Conservation (phyloP, 2,888 invertebrate genomes). For the Cheilosia scutellata region DNA sequence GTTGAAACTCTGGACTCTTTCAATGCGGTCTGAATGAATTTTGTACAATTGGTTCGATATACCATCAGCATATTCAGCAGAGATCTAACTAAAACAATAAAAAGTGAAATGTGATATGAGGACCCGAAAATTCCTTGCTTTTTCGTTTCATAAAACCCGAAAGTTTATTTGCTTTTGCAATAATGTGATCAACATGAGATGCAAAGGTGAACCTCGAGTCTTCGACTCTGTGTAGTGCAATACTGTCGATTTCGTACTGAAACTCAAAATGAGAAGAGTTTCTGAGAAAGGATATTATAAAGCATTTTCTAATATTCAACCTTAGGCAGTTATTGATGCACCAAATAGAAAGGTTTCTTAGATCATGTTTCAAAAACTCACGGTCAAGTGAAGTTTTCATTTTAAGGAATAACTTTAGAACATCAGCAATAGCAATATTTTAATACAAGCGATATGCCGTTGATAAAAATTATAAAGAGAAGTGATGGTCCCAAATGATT, state of each 20-base stretch:
- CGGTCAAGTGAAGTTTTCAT: not conserved
- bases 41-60: no score
- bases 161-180: not conserved
- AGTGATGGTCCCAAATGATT: no score
- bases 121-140: constrained; percentile 2
- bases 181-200: not conserved
- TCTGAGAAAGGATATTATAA: not conserved
- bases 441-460: not conserved
- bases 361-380: not conserved
- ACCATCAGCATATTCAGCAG: no score
- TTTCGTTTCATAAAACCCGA: not conserved
- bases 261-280: not conserved
- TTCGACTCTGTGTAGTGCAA: not conserved
- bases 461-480: not conserved
- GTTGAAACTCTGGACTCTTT: no score
- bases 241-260: not conserved
- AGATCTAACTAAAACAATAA: no score
- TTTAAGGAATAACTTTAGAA: not conserved
- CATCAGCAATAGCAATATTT: not conserved
- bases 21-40: no score
- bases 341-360: no score
- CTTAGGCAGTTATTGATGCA: no score
- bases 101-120: not conserved
- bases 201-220: not conserved
- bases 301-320: no score